Conservation (phyloP, 2,113 vertebrate genomes). For the Mirounga angustirostris region DNA sequence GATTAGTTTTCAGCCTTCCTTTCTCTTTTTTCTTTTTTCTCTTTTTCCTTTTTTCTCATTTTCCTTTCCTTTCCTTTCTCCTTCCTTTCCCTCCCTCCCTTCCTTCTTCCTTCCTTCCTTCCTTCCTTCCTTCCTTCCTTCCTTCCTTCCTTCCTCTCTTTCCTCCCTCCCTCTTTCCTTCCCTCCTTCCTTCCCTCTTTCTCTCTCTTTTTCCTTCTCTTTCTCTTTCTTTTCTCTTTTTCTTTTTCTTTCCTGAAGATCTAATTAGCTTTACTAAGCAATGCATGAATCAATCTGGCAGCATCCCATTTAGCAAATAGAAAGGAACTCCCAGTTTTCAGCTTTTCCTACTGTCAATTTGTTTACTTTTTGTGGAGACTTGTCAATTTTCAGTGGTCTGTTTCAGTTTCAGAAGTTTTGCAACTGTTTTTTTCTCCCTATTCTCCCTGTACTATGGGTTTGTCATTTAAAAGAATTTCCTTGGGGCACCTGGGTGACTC, state of each 20-base stretch:
- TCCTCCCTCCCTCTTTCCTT: too few relatives aligned
- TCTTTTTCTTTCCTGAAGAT: not conserved
- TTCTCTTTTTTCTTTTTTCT: not conserved
- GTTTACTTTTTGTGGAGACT: not conserved
- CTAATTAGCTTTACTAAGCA: not conserved
- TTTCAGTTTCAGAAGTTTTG: not conserved
- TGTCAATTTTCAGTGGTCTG: not conserved
- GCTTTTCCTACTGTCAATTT: not conserved
- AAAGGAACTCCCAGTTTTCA: not conserved
- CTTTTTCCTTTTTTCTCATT: not conserved
- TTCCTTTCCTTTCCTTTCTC: too few relatives aligned
- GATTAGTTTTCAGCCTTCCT: not conserved
- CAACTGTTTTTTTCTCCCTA: not conserved
- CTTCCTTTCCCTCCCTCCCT: too few relatives aligned
- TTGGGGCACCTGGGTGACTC: too few relatives aligned
- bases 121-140: too few relatives aligned
- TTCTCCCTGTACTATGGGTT: not conserved
- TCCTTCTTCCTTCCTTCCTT: too few relatives aligned
- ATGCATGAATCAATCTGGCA: not conserved
- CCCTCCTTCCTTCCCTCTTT: not conserved
- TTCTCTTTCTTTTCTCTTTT: not conserved
- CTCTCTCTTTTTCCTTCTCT: not conserved
- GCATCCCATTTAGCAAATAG: not conserved
- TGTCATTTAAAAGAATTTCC: not conserved
- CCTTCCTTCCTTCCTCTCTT: too few relatives aligned